phyloP scores from a whole-genome alignment of 2,888 invertebrate genomes.

The Cantharis nigra region DNA sequence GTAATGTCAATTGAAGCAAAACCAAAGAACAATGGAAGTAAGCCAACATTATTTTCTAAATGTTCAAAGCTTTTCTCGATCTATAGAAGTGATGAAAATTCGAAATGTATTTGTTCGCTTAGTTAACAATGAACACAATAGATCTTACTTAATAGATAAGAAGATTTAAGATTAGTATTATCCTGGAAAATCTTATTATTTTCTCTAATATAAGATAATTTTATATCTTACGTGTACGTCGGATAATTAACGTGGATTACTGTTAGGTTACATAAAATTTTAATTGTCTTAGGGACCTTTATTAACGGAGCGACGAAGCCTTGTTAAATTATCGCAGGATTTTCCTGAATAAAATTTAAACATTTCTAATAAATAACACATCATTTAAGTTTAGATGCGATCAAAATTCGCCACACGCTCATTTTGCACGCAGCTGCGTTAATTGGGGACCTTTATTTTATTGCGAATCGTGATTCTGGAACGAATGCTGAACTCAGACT shows the following conservation, averaged over 20 bases:
- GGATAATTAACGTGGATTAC: not conserved
- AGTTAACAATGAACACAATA: not conserved
- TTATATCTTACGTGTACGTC: not conserved
- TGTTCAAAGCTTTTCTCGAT: not conserved
- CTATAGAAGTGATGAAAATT: not conserved
- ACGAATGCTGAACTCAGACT: conserved; percentile 31
- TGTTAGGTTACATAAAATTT: not conserved
- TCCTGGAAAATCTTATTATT: not conserved
- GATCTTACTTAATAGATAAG: not conserved
- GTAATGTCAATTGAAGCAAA: not conserved
- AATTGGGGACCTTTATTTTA: conserved; percentile 48
- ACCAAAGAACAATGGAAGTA: not conserved
- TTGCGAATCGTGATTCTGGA: conserved; percentile 43
- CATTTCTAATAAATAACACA: conserved; percentile 29
- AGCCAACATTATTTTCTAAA: not conserved
- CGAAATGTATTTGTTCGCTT: not conserved
- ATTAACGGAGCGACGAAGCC: not conserved
- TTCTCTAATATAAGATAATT: not conserved
- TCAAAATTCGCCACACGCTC: conserved; percentile 46
- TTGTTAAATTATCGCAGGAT: not conserved
- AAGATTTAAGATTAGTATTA: not conserved
- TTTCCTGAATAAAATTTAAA: conserved; percentile 7
- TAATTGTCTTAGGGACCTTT: not conserved
- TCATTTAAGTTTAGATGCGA: conserved; percentile 25
- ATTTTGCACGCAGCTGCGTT: conserved; percentile 47